phyloP scores from a whole-genome alignment of 2,797 vertebrate genomes.

The Pogoniulus pusillus region DNA sequence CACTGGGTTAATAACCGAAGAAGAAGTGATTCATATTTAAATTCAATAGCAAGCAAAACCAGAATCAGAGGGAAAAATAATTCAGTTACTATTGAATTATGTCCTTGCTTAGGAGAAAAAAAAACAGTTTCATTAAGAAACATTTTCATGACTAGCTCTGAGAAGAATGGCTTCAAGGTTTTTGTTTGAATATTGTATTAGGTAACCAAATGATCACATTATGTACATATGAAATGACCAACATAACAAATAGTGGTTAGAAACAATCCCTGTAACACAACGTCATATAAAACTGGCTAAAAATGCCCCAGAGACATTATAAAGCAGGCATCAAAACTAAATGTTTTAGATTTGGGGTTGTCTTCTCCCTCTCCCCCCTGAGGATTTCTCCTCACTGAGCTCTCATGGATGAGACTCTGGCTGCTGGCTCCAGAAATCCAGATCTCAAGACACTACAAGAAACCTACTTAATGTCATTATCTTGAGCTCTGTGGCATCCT shows the following conservation, averaged over 20 bases:
- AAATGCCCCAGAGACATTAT: background rate
- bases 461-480: constrained; percentile 9
- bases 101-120: background rate
- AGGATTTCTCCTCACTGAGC: background rate
- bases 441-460: background rate
- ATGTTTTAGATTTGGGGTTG: background rate
- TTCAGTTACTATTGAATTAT: background rate
- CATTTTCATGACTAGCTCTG: background rate
- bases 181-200: background rate
- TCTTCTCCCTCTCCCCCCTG: background rate
- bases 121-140: background rate
- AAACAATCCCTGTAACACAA: background rate
- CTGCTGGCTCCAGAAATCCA: background rate
- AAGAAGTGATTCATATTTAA: background rate
- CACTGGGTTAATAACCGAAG: background rate
- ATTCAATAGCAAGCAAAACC: background rate
- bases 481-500: background rate
- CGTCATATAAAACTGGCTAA: background rate
- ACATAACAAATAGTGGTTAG: background rate
- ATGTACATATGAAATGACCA: background rate
- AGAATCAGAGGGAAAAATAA: background rate
- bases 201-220: background rate
- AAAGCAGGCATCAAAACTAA: background rate
- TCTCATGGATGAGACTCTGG: background rate
- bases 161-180: background rate